phyloP scores from a whole-genome alignment of 2,797 vertebrate genomes.

The Rhodeus uyekii region DNA sequence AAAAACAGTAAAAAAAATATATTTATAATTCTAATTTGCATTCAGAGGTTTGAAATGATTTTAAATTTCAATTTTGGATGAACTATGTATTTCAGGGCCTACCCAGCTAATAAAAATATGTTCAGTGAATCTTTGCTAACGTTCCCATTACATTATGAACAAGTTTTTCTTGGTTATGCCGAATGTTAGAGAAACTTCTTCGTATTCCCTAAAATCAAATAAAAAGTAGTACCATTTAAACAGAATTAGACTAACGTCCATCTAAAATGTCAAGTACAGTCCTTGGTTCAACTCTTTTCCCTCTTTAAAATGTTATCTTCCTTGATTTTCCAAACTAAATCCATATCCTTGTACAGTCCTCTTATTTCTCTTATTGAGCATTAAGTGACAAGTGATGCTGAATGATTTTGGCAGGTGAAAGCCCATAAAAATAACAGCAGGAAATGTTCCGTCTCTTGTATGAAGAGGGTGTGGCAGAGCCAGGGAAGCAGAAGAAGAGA shows the following conservation, averaged over 20 bases:
- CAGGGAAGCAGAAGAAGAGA: slow-evolving; percentile 66
- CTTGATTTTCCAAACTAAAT: not conserved
- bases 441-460: slow-evolving; percentile 17
- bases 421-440: slow-evolving; percentile 38
- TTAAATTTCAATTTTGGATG: not conserved
- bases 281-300: not conserved
- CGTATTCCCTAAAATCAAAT: too few relatives aligned
- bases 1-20: not conserved
- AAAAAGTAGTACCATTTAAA: too few relatives aligned
- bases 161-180: not conserved
- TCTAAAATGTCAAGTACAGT: not conserved
- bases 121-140: not conserved
- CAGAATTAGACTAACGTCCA: not conserved
- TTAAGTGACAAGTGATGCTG: slow-evolving; percentile 21
- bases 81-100: not conserved
- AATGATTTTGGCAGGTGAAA: slow-evolving; percentile 45
- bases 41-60: not conserved
- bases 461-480: slow-evolving; percentile 11
- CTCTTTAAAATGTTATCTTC: not conserved
- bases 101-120: not conserved
- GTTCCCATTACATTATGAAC: not conserved
- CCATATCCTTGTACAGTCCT: not conserved
- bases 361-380: not conserved
- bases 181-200: too few relatives aligned
- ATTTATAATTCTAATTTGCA: not conserved